Evolutionary conservation across 1,140 invertebrate species (phyloP).

Genomic region (Pinna nobilis): DNA sequence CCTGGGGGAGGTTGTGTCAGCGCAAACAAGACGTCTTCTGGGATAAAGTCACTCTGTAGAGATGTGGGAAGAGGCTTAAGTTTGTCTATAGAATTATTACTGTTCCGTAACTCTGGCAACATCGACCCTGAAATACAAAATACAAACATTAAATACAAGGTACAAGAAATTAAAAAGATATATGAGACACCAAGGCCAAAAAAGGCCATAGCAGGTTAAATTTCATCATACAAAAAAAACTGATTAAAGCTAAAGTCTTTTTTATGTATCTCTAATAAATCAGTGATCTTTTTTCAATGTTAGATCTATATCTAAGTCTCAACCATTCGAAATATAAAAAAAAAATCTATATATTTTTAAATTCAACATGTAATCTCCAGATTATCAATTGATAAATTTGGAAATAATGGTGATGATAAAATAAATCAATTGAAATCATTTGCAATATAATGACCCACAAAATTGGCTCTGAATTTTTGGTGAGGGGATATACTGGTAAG

Average conservation of each 20-base stretch:
- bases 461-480: too few species aligned
- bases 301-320: not conserved
- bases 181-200: too few species aligned
- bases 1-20: slow-evolving; percentile 68
- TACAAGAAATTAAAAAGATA: not conserved
- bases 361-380: too few species aligned
- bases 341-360: not conserved
- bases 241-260: not conserved
- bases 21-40: slow-evolving; percentile 71
- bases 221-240: not conserved
- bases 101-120: slow-evolving; percentile 62
- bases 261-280: too few species aligned
- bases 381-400: too few species aligned
- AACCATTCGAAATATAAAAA: not conserved
- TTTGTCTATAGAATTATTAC: slow-evolving; percentile 58
- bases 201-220: too few species aligned
- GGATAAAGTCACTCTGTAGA: slow-evolving; percentile 71
- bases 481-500: too few species aligned
- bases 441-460: too few species aligned
- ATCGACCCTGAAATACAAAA: slow-evolving; percentile 7
- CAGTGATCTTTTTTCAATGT: not conserved
- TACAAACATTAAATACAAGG: not conserved
- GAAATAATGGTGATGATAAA: too few species aligned
- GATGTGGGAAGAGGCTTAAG: slow-evolving; percentile 68
- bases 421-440: too few species aligned